phyloP scores from a whole-genome alignment of 2,888 invertebrate species.

The Callyntrura guangdongensis region DNA sequence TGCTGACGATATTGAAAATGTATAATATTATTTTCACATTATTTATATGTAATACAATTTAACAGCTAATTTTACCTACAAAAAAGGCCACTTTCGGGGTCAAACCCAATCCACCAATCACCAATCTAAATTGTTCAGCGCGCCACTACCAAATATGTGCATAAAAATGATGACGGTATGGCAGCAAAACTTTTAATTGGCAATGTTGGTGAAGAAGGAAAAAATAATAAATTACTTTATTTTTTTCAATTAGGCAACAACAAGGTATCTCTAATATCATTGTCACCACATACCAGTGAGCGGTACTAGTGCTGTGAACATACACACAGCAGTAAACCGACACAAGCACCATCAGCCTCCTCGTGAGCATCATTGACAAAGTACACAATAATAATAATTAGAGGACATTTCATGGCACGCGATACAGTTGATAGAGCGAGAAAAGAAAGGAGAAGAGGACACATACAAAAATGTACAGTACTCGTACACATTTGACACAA shows the following conservation, averaged over 20 bases:
- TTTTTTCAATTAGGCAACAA: constrained; percentile 40
- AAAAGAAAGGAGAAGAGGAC: constrained; percentile 31
- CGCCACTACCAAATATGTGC: constrained; percentile 30
- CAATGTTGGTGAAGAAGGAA: neutral
- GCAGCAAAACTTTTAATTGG: neutral
- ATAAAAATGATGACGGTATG: constrained; percentile 4
- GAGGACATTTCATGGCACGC: constrained; percentile 65
- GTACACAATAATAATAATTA: constrained; percentile 1
- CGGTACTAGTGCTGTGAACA: neutral
- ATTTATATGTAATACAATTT: too few relatives aligned
- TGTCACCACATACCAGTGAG: too few relatives aligned
- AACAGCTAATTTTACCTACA: constrained; percentile 45
- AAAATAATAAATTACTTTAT: neutral
- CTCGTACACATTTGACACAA: constrained; percentile 7
- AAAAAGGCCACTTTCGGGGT: constrained; percentile 75
- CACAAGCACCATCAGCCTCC: neutral
- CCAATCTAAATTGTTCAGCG: neutral
- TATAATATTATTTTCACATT: too few relatives aligned
- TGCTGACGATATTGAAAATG: too few relatives aligned
- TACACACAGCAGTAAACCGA: neutral
- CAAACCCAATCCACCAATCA: neutral
- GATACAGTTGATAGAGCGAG: constrained; percentile 35
- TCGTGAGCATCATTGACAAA: constrained; percentile 17
- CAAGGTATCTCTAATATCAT: constrained; percentile 18
- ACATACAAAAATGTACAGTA: neutral